phyloP scores from a whole-genome alignment of 2,113 vertebrate genomes.

The Gorilla gorilla region DNA sequence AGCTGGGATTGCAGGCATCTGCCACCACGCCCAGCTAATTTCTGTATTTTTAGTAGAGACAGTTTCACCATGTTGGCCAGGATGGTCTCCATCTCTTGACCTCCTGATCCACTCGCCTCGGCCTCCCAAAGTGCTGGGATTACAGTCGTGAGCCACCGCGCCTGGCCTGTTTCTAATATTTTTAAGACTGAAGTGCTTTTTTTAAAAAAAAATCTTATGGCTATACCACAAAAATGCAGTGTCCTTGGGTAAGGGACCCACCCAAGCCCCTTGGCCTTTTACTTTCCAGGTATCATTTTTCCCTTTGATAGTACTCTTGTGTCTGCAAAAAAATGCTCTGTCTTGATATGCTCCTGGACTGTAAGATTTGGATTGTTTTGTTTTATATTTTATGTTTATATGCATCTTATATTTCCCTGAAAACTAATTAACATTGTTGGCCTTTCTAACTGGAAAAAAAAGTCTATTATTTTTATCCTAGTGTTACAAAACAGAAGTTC shows the following conservation, averaged over 20 bases:
- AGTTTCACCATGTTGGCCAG: no score
- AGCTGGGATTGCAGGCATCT: no score
- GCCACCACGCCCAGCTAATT: no score
- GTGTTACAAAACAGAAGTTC: not conserved
- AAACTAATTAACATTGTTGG: slow-evolving; percentile 93
- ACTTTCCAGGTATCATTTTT: slow-evolving; percentile 68
- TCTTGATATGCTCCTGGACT: slow-evolving; percentile 86
- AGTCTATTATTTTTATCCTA: not conserved
- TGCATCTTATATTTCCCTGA: slow-evolving; percentile 93
- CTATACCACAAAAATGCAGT: slow-evolving; percentile 75
- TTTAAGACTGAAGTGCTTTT: slow-evolving; percentile 74
- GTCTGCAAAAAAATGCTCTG: slow-evolving; percentile 82
- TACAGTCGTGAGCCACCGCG: no score
- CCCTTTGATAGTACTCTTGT: slow-evolving; percentile 74
- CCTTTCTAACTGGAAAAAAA: slow-evolving; percentile 73
- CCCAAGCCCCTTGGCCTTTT: not conserved
- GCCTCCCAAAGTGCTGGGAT: no score
- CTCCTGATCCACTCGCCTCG: no score
- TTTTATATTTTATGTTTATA: slow-evolving; percentile 93
- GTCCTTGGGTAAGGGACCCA: slow-evolving; percentile 81
- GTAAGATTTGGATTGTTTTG: slow-evolving; percentile 84
- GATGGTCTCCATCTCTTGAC: no score
- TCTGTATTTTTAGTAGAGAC: no score
- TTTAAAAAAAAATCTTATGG: slow-evolving; percentile 66
- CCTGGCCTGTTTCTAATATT: slow-evolving; percentile 74